Evolutionary conservation across 2,888 invertebrate species (phyloP).

Genomic region (Microdon myrmicae): DNA sequence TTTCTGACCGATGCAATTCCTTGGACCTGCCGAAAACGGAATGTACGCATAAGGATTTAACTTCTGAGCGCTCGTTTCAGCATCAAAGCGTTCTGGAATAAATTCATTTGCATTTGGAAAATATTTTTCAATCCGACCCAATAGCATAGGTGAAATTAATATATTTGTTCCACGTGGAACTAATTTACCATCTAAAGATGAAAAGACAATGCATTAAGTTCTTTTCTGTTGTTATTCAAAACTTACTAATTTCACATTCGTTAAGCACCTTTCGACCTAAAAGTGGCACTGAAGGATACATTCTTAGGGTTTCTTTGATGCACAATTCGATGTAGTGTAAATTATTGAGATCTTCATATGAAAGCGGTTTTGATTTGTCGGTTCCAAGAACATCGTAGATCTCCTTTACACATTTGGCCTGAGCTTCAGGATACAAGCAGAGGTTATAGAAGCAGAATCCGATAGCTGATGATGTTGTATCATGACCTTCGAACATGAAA

Average conservation of each 20-base stretch:
- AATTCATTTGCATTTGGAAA: constrained; percentile 61
- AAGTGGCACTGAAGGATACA: constrained; percentile 65
- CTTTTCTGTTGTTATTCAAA: neutral
- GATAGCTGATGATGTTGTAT: constrained; percentile 69
- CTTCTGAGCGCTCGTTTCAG: constrained; percentile 59
- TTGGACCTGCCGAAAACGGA: constrained; percentile 65
- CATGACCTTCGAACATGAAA: constrained; percentile 76
- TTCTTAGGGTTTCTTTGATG: constrained; percentile 64
- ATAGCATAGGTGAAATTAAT: constrained; percentile 60
- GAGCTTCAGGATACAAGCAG: constrained; percentile 67
- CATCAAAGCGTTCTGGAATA: constrained; percentile 65
- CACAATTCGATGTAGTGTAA: constrained; percentile 64
- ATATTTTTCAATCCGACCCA: constrained; percentile 60
- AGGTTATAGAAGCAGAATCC: constrained; percentile 69
- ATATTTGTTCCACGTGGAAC: constrained; percentile 64
- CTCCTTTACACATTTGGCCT: constrained; percentile 68
- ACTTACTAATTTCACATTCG: constrained; percentile 64
- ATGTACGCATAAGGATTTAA: constrained; percentile 64
- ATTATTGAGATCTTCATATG: constrained; percentile 60
- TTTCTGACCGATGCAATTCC: constrained; percentile 66
- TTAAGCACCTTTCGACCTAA: constrained; percentile 61
- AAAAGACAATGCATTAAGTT: no score
- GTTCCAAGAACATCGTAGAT: constrained; percentile 64
- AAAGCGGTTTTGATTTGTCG: constrained; percentile 60
- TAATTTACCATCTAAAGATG: constrained; percentile 63